Base-by-base conservation (phyloP, 2,888 invertebrate species). In the Andrena bicolor region DNA sequence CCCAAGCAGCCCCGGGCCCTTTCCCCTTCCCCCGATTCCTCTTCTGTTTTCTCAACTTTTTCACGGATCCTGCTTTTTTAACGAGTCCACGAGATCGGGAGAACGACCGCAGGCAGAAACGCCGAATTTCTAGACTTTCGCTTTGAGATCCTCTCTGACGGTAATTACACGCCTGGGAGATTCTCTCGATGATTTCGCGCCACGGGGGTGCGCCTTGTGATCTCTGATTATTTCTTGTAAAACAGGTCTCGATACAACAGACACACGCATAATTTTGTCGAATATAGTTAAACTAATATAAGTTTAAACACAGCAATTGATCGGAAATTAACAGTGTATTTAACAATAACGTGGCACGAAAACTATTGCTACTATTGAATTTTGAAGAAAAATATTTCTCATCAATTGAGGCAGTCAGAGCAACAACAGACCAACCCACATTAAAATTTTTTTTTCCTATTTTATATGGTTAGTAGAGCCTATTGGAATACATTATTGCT, bases 1-100 rank as follows among this genome's bases (percentile, higher is more conserved):
- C 58, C 60, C 13, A 41, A 76, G 58, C 32, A 26, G 23, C 60
- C 16, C 41, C 16, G 20, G 26, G 69, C 61, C 61, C n/a, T 56
- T 48, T 70, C 53, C 20, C 20, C 35, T 60, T 60, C 13, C 30
- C 70, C 23, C 64, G 28, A 30, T 51, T 49, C 16, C n/a, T 32
- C 65, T 28, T 61, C 32, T 16, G 49, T 53, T 51, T 32, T 3
- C 16, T 5, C 61, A 28, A 28, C 30, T 41, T 41, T 5, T 16
- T 41, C 41, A 13, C 41, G 41, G 5, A 10, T 56, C 6, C 56
- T 2, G 41, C 6, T 41, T 48, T 23, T 71, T 28, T 16, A 20
- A 35, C 51, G 41, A 48, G 23, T 26, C 16, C 16, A 13, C 75
- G 53, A 13, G 10, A 28, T 16, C 23, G 76, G 32, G 60, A 7